A percentile compares a stretch with the other conserved stretches of the same genome.
phyloP scores from a whole-genome alignment of 2,797 vertebrate genomes.

The Mus minutoides region DNA sequence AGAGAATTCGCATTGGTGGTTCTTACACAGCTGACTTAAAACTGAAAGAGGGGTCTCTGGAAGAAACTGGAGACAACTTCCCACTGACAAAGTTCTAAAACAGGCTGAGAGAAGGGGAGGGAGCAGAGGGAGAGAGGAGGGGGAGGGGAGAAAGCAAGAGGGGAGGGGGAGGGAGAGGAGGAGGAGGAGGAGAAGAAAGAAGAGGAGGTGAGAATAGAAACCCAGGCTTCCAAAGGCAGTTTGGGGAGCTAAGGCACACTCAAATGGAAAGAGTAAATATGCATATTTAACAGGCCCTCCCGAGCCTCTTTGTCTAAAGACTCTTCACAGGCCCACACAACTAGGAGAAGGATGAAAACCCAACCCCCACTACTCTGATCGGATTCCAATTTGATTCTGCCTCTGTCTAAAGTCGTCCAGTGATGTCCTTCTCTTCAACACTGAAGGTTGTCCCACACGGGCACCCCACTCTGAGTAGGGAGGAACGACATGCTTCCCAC shows the following conservation, averaged over 20 bases:
- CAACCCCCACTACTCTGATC: no score
- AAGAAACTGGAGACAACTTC: constrained; percentile 12
- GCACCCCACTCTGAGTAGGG: background rate
- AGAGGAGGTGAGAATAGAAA: background rate
- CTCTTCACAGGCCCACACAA: background rate
- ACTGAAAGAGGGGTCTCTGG: background rate
- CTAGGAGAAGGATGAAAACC: background rate
- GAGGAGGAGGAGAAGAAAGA: rapidly evolving
- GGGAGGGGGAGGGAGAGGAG: no score
- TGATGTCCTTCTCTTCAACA: background rate
- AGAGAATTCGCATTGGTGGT: background rate
- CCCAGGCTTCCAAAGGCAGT: background rate
- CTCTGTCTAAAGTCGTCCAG: background rate
- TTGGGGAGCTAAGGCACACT: background rate
- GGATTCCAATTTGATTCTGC: background rate
- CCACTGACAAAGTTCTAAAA: constrained; percentile 32
- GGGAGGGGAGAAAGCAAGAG: rapidly evolving
- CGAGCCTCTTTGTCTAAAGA: background rate
- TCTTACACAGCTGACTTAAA: constrained; percentile 52
- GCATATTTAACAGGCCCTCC: background rate
- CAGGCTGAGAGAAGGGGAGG: background rate
- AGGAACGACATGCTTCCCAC: background rate
- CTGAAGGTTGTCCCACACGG: background rate
- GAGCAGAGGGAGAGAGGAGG: no score
- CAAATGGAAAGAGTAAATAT: background rate